Evolutionary conservation across 2,888 invertebrate genomes (phyloP).

Genomic region (Chromoteleia sp.): DNA sequence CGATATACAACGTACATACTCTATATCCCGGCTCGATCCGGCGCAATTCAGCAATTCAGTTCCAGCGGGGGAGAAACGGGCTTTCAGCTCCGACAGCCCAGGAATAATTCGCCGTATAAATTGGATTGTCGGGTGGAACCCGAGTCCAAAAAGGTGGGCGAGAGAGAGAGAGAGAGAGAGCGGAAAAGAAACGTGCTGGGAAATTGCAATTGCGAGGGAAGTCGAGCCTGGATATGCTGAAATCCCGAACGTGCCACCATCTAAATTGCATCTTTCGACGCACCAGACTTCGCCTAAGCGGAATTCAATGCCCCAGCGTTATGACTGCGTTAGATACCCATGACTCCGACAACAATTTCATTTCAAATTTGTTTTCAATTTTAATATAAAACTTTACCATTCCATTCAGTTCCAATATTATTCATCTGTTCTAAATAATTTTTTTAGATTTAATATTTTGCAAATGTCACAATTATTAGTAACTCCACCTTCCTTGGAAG

Average conservation of each 20-base stretch:
- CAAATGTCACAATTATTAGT: no score
- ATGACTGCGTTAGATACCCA: slow-evolving; percentile 31
- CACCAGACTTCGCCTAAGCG: slow-evolving; percentile 51
- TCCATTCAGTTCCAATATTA: no score
- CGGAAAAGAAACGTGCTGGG: slow-evolving; percentile 73
- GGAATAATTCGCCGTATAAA: slow-evolving; percentile 83
- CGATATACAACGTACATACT: slow-evolving; percentile 23
- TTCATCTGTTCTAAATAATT: no score
- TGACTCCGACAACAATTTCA: slow-evolving; percentile 25
- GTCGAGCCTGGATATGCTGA: slow-evolving; percentile 66
- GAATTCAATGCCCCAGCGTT: slow-evolving; percentile 65
- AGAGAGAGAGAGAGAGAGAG: slow-evolving; percentile 71
- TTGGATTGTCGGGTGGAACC: slow-evolving; percentile 81
- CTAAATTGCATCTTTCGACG: slow-evolving; percentile 63
- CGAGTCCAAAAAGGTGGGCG: slow-evolving; percentile 51
- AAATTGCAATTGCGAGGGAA: slow-evolving; percentile 65
- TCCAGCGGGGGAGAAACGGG: slow-evolving; percentile 62
- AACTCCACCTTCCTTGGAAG: no score
- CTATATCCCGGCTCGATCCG: slow-evolving; percentile 62
- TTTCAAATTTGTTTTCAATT: slow-evolving; percentile 20
- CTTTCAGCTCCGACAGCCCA: slow-evolving; percentile 68
- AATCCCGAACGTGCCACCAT: slow-evolving; percentile 66
- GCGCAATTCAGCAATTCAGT: slow-evolving; percentile 66
- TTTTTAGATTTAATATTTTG: no score
- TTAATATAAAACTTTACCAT: slow-evolving; percentile 21